A percentile compares a stretch with the other conserved stretches of the same genome.
These are phyloP conservation scores for Aldabrachelys gigantea DNA, from an alignment of 2,113 vertebrate genomes.

Conservation along the genomic window DNA sequence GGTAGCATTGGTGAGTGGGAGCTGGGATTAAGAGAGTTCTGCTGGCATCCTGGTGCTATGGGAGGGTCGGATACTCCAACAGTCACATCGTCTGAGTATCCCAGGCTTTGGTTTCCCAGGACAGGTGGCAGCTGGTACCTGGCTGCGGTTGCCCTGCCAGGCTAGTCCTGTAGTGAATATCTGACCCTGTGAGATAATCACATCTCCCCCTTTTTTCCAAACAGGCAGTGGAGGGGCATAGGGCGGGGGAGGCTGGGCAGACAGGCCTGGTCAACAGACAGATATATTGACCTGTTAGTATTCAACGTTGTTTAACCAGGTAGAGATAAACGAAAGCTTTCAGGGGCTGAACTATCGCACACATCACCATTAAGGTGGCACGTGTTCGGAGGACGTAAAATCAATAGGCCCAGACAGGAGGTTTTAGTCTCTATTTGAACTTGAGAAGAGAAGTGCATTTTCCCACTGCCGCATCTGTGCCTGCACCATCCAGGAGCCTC, in stretches of 20 bases:
- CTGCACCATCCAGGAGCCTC: conserved; percentile 60
- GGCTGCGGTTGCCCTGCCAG: neutral
- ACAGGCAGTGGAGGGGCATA: neutral
- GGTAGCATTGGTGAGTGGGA: too few relatives aligned
- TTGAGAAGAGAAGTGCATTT: conserved; percentile 77
- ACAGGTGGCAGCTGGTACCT: neutral
- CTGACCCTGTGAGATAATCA: neutral
- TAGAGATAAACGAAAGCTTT: conserved; percentile 79
- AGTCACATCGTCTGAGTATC: neutral
- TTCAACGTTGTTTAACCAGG: conserved; percentile 80
- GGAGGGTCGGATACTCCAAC: neutral
- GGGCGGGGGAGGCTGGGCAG: neutral
- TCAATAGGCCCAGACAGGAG: conserved; percentile 72
- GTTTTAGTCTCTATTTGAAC: conserved; percentile 76
- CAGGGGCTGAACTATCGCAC: conserved; percentile 73
- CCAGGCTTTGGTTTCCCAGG: neutral
- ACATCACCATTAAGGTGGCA: conserved; percentile 79
- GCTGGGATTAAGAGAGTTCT: neutral
- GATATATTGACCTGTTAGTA: conserved; percentile 79
- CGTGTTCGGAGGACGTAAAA: conserved; percentile 74
- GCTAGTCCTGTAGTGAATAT: neutral
- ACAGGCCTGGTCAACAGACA: conserved; percentile 64
- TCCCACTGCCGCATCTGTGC: conserved; percentile 51
- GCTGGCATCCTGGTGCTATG: neutral
- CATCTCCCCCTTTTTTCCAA: neutral